Conservation (phyloP, 2,888 invertebrate genomes). For the Eupeodes latifasciatus region DNA sequence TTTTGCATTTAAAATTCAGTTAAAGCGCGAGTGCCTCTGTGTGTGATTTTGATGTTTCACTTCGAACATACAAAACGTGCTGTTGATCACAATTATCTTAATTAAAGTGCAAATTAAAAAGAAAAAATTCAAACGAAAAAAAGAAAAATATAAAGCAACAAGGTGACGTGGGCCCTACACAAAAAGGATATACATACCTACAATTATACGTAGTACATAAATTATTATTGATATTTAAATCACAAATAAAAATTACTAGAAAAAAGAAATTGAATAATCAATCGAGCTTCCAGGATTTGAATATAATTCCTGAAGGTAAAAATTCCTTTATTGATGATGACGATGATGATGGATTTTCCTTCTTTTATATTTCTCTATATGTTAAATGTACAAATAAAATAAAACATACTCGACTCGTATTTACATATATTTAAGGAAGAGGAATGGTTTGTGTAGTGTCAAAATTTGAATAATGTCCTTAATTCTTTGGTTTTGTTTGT, state of each 20-base stretch:
- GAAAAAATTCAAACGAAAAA: not conserved
- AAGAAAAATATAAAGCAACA: constrained; percentile 51
- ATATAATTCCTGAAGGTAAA: constrained; percentile 66
- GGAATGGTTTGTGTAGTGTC: constrained; percentile 3
- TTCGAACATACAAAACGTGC: constrained; percentile 26
- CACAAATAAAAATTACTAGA: constrained; percentile 13
- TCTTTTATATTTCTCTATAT: not conserved
- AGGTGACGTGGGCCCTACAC: constrained; percentile 37
- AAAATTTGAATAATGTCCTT: constrained; percentile 26
- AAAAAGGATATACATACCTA: constrained; percentile 1
- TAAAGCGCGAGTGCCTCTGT: constrained; percentile 11
- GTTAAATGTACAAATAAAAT: too few species aligned
- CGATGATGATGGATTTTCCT: constrained; percentile 43
- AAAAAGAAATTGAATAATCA: constrained; percentile 43
- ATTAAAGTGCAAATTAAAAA: constrained; percentile 35
- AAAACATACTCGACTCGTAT: too few species aligned
- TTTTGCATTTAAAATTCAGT: constrained; percentile 59
- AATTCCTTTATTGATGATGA: constrained; percentile 34
- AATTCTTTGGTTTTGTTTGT: constrained; percentile 9
- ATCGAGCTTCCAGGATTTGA: constrained; percentile 46
- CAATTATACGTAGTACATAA: not conserved
- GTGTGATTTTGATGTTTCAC: constrained; percentile 59
- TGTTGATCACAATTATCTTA: constrained; percentile 33
- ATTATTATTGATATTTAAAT: constrained; percentile 21
- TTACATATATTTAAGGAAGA: not conserved